phyloP scores from a whole-genome alignment of 2,888 invertebrate genomes.

The Helleia helle region DNA sequence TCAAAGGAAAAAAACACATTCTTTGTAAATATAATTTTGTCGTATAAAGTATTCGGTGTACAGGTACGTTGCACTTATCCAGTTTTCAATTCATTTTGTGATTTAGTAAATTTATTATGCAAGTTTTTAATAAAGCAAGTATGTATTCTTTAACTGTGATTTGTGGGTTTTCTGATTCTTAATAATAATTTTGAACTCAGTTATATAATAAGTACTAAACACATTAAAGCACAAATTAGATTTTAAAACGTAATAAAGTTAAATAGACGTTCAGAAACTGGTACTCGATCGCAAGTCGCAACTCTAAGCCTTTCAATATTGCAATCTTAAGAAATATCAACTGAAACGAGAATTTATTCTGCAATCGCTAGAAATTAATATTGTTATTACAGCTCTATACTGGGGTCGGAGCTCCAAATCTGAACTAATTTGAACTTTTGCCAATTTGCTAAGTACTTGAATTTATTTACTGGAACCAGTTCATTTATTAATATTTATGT shows the following conservation, averaged over 20 bases:
- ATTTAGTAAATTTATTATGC: too few relatives aligned
- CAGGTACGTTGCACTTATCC: too few relatives aligned
- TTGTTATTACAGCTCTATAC: constrained; percentile 18
- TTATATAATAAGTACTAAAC: too few relatives aligned
- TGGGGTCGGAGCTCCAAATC: constrained; percentile 9
- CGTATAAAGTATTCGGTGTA: too few relatives aligned
- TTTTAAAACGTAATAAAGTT: constrained; percentile 5
- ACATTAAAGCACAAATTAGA: neutral
- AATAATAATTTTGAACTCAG: too few relatives aligned
- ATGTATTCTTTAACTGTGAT: too few relatives aligned
- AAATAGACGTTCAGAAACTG: constrained; percentile 34
- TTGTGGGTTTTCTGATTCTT: too few relatives aligned
- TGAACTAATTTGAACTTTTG: constrained; percentile 10
- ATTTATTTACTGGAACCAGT: constrained; percentile 2
- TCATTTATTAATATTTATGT: neutral
- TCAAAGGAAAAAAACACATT: too few relatives aligned
- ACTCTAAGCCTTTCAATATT: constrained; percentile 46
- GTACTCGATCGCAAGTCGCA: constrained; percentile 40
- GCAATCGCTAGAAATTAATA: constrained; percentile 40
- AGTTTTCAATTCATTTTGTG: too few relatives aligned
- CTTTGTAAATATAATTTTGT: too few relatives aligned
- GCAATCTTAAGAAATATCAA: constrained; percentile 59
- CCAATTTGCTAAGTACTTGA: constrained; percentile 1
- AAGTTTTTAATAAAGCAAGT: too few relatives aligned
- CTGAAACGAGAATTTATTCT: constrained; percentile 48